phyloP scores from a whole-genome alignment of 53 echinoderm and acorn worm genomes.

The Patiria pectinifera region DNA sequence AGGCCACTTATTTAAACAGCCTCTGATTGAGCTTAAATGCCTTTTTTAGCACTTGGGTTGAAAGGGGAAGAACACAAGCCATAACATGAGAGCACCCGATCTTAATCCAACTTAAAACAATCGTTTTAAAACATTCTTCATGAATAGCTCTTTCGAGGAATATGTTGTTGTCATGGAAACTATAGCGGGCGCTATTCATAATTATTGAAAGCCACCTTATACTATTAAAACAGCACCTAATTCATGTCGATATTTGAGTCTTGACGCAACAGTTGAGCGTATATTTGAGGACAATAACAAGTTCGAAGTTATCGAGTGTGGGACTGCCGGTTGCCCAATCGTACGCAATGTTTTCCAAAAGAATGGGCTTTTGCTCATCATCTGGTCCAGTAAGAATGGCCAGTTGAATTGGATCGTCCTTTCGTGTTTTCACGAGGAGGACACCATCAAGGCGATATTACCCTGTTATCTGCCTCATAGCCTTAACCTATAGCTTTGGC shows the following conservation, averaged over 20 bases:
- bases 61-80: too few species aligned
- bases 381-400: neutral
- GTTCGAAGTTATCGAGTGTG: neutral
- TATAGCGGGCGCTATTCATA: too few species aligned
- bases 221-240: too few species aligned
- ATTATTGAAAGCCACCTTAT: too few species aligned
- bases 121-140: too few species aligned
- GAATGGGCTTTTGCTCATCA: constrained; percentile 21
- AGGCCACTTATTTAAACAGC: too few species aligned
- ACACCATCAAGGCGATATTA: constrained; percentile 2
- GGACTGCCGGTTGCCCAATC: constrained; percentile 29
- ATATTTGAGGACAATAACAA: constrained; percentile 10
- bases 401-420: neutral
- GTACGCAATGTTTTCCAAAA: constrained; percentile 50
- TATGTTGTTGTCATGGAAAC: too few species aligned
- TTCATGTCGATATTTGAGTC: neutral
- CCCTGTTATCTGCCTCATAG: neutral
- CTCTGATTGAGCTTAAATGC: too few species aligned
- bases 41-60: too few species aligned
- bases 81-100: too few species aligned
- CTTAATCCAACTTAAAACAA: too few species aligned
- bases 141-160: too few species aligned
- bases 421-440: neutral
- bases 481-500: neutral
- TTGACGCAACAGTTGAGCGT: neutral